Percentiles rank a stretch among this genome's conserved stretches.
These are phyloP conservation scores for Magallana gigas DNA, from an alignment of 1,140 invertebrate genomes.

Conservation along the genomic window DNA sequence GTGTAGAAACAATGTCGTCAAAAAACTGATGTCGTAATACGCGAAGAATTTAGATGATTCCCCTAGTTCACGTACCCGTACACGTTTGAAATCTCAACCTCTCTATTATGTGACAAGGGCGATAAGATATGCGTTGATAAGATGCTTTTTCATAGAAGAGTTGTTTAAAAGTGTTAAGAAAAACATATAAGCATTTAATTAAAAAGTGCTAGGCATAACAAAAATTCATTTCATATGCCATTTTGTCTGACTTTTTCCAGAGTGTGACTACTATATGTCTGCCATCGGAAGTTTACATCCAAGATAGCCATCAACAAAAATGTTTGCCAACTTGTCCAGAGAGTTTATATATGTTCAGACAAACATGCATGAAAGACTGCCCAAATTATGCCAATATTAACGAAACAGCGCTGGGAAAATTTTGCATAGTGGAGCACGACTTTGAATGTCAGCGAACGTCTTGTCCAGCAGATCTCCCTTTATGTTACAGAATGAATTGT, in stretches of 20 bases:
- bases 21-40: too few species aligned
- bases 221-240: background rate
- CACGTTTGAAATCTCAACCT: too few species aligned
- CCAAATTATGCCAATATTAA: background rate
- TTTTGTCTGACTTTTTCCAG: background rate
- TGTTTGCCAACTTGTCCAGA: background rate
- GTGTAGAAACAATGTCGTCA: too few species aligned
- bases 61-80: too few species aligned
- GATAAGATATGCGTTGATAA: too few species aligned
- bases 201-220: too few species aligned
- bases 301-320: background rate
- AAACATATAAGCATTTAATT: too few species aligned
- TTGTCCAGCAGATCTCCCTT: background rate
- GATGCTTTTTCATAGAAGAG: too few species aligned
- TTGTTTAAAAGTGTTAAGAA: too few species aligned
- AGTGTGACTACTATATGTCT: background rate
- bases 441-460: slow-evolving; percentile 13
- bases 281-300: background rate
- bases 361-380: background rate
- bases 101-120: too few species aligned
- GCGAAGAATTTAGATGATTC: too few species aligned
- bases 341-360: background rate
- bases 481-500: slow-evolving; percentile 42
- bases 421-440: slow-evolving; percentile 13
- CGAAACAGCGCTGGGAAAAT: background rate